These are phyloP conservation scores for Tragelaphus imberbis DNA, from an alignment of 2,113 vertebrate genomes.

Conservation along the genomic window DNA sequence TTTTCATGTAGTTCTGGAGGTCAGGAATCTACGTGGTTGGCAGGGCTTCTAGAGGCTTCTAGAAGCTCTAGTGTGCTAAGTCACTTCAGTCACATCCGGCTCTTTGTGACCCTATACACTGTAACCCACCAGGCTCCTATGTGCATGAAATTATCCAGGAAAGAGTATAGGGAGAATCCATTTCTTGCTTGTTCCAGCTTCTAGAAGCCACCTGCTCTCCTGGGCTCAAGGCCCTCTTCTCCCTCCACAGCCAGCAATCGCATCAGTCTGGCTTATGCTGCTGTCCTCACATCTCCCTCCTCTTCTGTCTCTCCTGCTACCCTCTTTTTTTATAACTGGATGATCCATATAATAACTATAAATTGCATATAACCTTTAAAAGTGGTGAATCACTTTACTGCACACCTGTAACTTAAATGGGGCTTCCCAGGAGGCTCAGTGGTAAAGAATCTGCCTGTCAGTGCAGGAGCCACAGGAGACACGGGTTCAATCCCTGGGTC, in stretches of 20 bases:
- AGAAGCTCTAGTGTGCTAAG: not conserved
- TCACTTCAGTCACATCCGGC: not conserved
- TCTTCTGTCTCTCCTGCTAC: not conserved
- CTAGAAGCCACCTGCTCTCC: not conserved
- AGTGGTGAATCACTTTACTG: not conserved
- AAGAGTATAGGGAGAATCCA: not conserved
- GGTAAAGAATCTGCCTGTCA: not conserved
- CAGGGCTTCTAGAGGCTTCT: not conserved
- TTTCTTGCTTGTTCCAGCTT: not conserved
- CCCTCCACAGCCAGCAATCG: not conserved
- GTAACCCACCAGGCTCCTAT: not conserved
- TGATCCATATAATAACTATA: not conserved
- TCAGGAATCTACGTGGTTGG: not conserved
- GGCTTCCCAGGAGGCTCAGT: not conserved
- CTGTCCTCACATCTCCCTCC: not conserved
- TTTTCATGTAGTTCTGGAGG: not conserved
- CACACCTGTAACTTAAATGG: not conserved
- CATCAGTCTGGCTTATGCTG: not conserved
- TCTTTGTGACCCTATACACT: not conserved
- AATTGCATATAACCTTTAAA: not conserved
- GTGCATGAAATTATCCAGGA: not conserved
- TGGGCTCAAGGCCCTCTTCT: not conserved
- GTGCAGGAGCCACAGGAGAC: not conserved
- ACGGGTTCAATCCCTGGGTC: not conserved
- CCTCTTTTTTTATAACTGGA: not conserved